Conservation (phyloP, 2,113 vertebrate species). For the Larimichthys crocea region DNA sequence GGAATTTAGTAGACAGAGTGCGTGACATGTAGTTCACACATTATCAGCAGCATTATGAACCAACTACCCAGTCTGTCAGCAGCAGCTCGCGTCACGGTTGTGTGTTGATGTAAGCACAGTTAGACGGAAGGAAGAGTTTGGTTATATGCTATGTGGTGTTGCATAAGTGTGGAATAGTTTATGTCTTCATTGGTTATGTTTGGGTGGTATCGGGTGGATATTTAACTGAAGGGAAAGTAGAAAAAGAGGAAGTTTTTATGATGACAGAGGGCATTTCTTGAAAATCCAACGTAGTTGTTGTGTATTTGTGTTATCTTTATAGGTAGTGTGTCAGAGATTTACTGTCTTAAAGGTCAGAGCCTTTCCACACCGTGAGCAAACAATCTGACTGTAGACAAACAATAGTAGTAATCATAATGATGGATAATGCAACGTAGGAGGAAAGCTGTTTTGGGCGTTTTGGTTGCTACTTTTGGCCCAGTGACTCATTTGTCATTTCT, state of each 20-base stretch:
- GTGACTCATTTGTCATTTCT: background rate
- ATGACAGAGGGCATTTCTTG: background rate
- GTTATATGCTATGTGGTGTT: background rate
- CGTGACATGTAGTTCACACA: background rate
- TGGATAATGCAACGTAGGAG: background rate
- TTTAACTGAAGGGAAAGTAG: conserved; percentile 34
- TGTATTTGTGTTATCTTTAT: background rate
- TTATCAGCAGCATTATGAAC: conserved; percentile 5
- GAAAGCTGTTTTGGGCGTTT: too few species aligned
- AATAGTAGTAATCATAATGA: background rate
- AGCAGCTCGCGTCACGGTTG: conserved; percentile 18
- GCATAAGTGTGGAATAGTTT: conserved; percentile 18
- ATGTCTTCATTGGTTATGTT: background rate
- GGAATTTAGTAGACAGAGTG: background rate
- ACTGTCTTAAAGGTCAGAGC: background rate
- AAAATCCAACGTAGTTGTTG: background rate
- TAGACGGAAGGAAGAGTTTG: background rate
- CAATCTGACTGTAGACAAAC: background rate
- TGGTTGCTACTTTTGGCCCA: background rate
- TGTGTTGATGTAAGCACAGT: background rate
- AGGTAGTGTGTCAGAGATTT: background rate
- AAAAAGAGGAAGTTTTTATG: conserved; percentile 43
- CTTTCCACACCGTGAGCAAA: background rate
- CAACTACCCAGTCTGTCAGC: conserved; percentile 17
- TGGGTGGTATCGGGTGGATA: background rate